Evolutionary conservation across 2,113 vertebrate genomes (phyloP).

Genomic region (Pelusios castaneus): DNA sequence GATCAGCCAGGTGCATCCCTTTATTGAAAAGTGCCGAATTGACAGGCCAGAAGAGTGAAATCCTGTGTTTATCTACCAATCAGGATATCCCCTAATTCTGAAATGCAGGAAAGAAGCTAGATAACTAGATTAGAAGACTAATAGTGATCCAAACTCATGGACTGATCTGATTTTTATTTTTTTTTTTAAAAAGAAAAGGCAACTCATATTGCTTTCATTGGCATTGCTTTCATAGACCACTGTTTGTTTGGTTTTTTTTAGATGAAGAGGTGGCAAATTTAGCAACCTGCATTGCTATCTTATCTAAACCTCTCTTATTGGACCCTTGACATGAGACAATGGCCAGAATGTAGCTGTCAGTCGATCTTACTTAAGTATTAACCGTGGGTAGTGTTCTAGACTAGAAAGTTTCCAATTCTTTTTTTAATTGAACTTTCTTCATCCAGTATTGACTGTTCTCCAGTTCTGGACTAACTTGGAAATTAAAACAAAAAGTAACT

Average conservation of each 20-base stretch:
- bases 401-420: neutral
- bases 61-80: neutral
- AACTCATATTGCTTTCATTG: neutral
- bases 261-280: neutral
- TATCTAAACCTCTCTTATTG: neutral
- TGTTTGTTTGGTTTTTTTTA: neutral
- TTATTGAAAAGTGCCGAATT: neutral
- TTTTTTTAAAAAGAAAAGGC: no score
- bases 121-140: neutral
- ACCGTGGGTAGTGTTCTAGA: neutral
- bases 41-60: neutral
- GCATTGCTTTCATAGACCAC: neutral
- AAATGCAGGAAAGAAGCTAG: rapidly evolving
- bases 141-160: neutral
- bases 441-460: neutral
- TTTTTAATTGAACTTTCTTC: neutral
- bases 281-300: neutral
- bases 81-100: neutral
- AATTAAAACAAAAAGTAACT: neutral
- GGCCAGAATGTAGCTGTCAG: neutral
- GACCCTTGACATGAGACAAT: no score
- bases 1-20: neutral
- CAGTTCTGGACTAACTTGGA: neutral
- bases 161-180: rapidly evolving
- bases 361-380: neutral